Base-by-base conservation (phyloP, 1,140 invertebrate species). In the Cherax quadricarinatus region DNA sequence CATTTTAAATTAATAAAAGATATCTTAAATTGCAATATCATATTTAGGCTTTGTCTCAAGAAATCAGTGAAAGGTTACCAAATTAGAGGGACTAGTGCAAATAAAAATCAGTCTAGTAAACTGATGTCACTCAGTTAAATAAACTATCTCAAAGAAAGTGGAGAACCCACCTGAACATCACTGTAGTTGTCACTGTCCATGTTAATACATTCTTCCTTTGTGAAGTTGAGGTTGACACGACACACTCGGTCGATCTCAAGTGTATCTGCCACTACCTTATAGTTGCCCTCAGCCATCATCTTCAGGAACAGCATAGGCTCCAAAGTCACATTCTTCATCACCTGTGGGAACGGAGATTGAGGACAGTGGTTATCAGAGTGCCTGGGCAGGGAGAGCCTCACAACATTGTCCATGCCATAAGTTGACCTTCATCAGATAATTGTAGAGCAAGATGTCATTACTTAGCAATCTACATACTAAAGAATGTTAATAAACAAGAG, bases 301-400 rank as follows among this genome's bases (percentile, higher is more conserved):
- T 93, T 93, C 53, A 93, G 51, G 73, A 93, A 93, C 49, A 93
- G 49, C 92, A 93, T 93, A 1, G 92, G 92, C 75, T 93, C 92
- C 73, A 93, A 41, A 10, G 92, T 85, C 51, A 89, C 57, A 48
- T 79, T 78, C 18, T 16, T n/a, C 16, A 83, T 21, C n/a, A 79
- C 81, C 91, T 92, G 86, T 41, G 73, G 62, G 60, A 9, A 60
- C 84, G n/a, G n/a, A 62, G 3, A 21, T 24, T 18, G 30, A 1
- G 30, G 30, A 41, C 30, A 57, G 5, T 57, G 53, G 14, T 57
- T 9, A 0, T 53, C 53, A 57, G 14, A 14, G 14, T 57, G 53
- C 53, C 53, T 57, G 14, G 1, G 53, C 14, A 14, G 2, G 14
- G 5, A 57, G 5, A 49, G n/a, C 5, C 80, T 18, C 80, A 51